Conservation (phyloP, 1,140 invertebrate genomes). For the Mactra quadrangularis region DNA sequence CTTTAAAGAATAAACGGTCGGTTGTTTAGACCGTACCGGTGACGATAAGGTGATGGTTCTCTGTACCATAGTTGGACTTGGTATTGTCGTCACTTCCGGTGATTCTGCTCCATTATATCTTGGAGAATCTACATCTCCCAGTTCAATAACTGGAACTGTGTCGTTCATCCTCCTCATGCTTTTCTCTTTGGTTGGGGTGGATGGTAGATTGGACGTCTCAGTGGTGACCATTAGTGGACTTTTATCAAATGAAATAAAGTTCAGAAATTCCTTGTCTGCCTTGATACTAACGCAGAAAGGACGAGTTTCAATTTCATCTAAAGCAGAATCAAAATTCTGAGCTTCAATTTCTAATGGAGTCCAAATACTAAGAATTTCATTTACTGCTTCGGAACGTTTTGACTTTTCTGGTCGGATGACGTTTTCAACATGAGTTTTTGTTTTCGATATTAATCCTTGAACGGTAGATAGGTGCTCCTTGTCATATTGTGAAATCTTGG, state of each 20-base stretch:
- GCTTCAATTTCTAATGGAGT: conserved; percentile 56
- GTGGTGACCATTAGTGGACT: conserved; percentile 33
- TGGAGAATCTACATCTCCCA: conserved; percentile 23
- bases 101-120: conserved; percentile 14
- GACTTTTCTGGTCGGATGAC: conserved; percentile 52
- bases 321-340: conserved; percentile 49
- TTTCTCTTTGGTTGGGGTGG: conserved; percentile 49
- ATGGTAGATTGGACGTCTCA: conserved; percentile 6
- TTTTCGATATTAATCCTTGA: conserved; percentile 38
- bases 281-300: conserved; percentile 42
- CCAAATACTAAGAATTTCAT: conserved; percentile 54
- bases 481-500: conserved; percentile 51
- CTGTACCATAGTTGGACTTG: conserved; percentile 50
- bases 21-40: conserved; percentile 27
- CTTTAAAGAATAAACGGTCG: conserved; percentile 33
- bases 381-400: conserved; percentile 38
- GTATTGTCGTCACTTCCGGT: conserved; percentile 48
- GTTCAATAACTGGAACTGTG: neutral
- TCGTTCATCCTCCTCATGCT: neutral
- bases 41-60: conserved; percentile 52
- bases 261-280: conserved; percentile 48
- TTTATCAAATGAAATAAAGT: conserved; percentile 56
- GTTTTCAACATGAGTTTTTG: conserved; percentile 47
- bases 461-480: conserved; percentile 32
- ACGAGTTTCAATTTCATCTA: conserved; percentile 47